Evolutionary conservation across 2,113 vertebrate species (phyloP), one percentile per base, ranked within the genome.

Genomic region (Balaenoptera acutorostrata): DNA sequence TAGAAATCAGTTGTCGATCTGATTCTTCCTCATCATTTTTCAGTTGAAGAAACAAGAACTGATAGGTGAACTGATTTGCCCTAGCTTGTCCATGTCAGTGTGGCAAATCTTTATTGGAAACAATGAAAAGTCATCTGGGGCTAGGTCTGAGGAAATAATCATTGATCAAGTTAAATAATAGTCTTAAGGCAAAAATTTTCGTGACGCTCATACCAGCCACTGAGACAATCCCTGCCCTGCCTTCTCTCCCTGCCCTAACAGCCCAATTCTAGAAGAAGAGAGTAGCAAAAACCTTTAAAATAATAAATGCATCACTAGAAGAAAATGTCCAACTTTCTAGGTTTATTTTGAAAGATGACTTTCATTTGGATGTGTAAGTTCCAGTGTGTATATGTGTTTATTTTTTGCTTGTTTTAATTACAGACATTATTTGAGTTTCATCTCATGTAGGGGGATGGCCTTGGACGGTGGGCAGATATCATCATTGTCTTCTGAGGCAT

Each of bases 401-500:
- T 59, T 74, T 94, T 77, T 81, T 49, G 2, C 66, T 90, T 68
- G 31, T 8, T 97, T 93, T 95, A 82, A 81, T 90, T 96, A 63
- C 36, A 41, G 66, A 66, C 5, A 8, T 78, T 68, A 41, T 83
- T 86, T 86, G 46, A 86, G 55, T 46, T 88, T 95, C 8, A 27
- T 57, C 55, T 83, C 13, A 9, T 39, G 11, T 39, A 57, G 7
- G n/a, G 95, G 3, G 3, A 33, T 68, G 11, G 3, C 33, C 20
- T 89, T 64, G 23, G 41, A 68, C 15, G 15, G 78, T 44, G 44
- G 44, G 31, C 33, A 93, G 18, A 71, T 92, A 10, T 69, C 3
- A 46, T 88, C 5, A n/a, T 6, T 64, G 74, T 95, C 69, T 93
- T 96, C 52, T 92, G 20, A 41, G 74, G 20, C 25, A 59, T 27